These are phyloP conservation scores for Drosophila auraria DNA, from an alignment of 1,140 invertebrate species.

Conservation along the genomic window DNA sequence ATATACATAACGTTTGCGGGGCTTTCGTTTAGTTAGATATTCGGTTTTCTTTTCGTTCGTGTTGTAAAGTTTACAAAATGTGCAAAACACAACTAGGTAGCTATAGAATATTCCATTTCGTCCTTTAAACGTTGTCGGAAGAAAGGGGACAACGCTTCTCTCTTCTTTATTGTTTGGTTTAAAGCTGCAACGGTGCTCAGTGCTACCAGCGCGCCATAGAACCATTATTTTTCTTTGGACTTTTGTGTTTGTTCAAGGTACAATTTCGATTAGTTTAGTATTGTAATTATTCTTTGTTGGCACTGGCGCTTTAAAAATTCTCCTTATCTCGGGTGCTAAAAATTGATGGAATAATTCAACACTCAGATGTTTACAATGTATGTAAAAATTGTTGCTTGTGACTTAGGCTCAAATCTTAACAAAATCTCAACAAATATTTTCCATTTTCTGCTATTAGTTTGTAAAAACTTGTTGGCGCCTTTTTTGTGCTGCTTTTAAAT, in stretches of 20 bases:
- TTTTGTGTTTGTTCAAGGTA: constrained; percentile 56
- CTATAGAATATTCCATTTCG: constrained; percentile 47
- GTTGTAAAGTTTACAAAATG: constrained; percentile 83
- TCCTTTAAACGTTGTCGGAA: constrained; percentile 38
- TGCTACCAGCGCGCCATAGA: constrained; percentile 19
- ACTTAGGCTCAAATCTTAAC: too few relatives aligned
- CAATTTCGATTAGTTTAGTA: constrained; percentile 55
- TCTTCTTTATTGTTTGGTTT: constrained; percentile 58
- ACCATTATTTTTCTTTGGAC: constrained; percentile 32
- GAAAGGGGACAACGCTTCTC: constrained; percentile 18
- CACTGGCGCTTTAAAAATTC: constrained; percentile 60
- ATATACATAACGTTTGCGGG: constrained; percentile 57
- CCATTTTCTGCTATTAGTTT: constrained; percentile 10
- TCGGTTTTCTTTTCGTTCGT: constrained; percentile 41
- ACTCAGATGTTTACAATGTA: constrained; percentile 77
- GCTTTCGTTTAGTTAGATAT: constrained; percentile 47
- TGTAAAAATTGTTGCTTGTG: constrained; percentile 44
- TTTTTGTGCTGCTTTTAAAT: constrained; percentile 32
- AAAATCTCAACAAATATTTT: constrained; percentile 18
- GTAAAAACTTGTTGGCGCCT: constrained; percentile 24
- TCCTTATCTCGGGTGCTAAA: constrained; percentile 58
- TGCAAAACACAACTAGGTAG: constrained; percentile 80
- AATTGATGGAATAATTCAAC: constrained; percentile 78
- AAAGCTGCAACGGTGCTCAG: constrained; percentile 21
- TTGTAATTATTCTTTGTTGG: constrained; percentile 51